phyloP scores from a whole-genome alignment of 2,113 vertebrate species.

The Regulus satrapa region DNA sequence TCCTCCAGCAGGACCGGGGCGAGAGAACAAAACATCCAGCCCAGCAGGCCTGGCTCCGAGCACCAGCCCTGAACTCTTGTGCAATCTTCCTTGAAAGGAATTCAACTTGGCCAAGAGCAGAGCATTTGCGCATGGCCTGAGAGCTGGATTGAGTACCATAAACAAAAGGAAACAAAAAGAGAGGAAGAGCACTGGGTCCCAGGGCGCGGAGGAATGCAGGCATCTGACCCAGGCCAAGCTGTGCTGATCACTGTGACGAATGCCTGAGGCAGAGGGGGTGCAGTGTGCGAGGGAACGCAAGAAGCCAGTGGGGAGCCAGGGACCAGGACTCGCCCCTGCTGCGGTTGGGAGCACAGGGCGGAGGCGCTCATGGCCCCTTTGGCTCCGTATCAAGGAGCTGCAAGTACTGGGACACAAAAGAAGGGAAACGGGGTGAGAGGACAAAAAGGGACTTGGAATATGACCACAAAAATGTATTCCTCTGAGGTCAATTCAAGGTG shows the following conservation, averaged over 20 bases:
- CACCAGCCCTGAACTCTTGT: conserved; percentile 49
- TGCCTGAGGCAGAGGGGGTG: not conserved
- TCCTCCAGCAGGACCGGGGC: conserved; percentile 18
- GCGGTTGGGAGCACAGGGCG: not conserved
- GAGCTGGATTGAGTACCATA: conserved; percentile 44
- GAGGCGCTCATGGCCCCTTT: not conserved
- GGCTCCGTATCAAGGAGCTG: not conserved
- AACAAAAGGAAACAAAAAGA: conserved; percentile 61
- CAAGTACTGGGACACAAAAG: not conserved
- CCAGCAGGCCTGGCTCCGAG: conserved; percentile 47
- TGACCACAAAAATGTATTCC: not conserved
- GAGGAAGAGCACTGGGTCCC: conserved; percentile 2
- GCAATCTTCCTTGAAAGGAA: conserved; percentile 54
- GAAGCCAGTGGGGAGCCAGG: not conserved
- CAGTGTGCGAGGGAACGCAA: accelerated
- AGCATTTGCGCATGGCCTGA: conserved; percentile 47
- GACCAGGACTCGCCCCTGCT: not conserved
- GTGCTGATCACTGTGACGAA: not conserved
- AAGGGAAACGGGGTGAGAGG: not conserved
- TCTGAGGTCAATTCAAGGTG: not conserved
- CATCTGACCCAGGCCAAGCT: not conserved
- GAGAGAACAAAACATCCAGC: conserved; percentile 44
- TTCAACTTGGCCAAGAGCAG: conserved; percentile 21
- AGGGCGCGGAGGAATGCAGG: not conserved
- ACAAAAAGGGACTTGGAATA: not conserved